Percentiles rank a stretch among this genome's conserved stretches.
Conservation (phyloP, 1,140 invertebrate species). For the Stegodyphus dumicola region DNA sequence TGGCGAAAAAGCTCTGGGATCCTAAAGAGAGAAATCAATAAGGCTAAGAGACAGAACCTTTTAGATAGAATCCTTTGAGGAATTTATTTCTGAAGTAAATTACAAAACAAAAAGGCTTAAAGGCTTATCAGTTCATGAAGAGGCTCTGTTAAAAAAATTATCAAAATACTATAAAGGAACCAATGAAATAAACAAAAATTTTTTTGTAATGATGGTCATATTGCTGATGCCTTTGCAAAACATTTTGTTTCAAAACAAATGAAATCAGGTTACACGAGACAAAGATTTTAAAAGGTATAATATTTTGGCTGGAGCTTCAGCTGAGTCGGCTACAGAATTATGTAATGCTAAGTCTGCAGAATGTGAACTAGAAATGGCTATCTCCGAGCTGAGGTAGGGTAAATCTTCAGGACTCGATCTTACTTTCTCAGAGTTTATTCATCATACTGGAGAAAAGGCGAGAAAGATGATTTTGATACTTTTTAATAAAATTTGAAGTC, state of each 20-base stretch:
- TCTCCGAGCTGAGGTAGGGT: not conserved
- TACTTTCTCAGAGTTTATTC: constrained; percentile 16
- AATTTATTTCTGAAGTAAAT: constrained; percentile 31
- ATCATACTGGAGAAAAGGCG: constrained; percentile 4
- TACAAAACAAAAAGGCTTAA: constrained; percentile 19
- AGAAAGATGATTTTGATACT: not conserved
- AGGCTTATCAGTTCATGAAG: not conserved
- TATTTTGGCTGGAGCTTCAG: not conserved
- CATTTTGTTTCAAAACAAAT: not conserved
- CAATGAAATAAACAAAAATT: constrained; percentile 9
- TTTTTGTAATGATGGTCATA: not conserved
- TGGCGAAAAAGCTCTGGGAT: not conserved
- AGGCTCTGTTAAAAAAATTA: not conserved
- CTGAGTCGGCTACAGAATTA: not conserved
- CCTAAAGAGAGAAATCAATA: constrained; percentile 2
- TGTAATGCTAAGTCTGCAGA: not conserved
- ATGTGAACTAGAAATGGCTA: not conserved
- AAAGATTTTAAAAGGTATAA: not conserved
- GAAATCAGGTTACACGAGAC: not conserved
- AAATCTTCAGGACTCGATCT: not conserved
- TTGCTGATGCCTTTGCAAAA: not conserved
- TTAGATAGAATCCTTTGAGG: no score
- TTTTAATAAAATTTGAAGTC: constrained; percentile 24
- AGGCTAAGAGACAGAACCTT: not conserved
- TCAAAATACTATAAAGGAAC: not conserved